Conservation (phyloP, 2,113 vertebrate species). For the Platichthys stellatus region DNA sequence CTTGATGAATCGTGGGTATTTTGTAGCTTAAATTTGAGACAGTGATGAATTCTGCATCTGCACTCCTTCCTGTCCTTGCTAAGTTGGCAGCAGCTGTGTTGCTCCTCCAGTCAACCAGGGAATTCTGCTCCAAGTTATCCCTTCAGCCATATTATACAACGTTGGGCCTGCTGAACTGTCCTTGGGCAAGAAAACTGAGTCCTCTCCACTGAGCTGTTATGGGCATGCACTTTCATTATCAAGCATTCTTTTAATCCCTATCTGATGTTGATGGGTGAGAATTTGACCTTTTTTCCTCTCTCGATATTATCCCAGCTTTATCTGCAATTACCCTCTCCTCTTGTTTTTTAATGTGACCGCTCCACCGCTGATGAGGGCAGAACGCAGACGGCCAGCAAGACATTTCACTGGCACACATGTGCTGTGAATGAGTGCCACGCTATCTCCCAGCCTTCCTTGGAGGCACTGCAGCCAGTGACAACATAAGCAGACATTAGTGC, state of each 20-base stretch:
- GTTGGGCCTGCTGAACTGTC: constrained; percentile 16
- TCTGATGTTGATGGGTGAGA: background rate
- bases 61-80: background rate
- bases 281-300: background rate
- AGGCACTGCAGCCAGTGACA: constrained; percentile 2
- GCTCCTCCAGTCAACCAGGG: background rate
- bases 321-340: constrained; percentile 7
- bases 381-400: background rate
- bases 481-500: background rate
- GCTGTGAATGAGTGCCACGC: constrained; percentile 10
- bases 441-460: background rate
- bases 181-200: constrained; percentile 27
- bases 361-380: background rate
- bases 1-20: background rate
- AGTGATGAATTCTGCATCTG: background rate
- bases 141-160: constrained; percentile 12
- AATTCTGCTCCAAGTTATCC: background rate
- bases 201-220: constrained; percentile 6
- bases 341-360: constrained; percentile 1
- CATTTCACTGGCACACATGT: background rate
- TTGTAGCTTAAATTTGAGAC: background rate
- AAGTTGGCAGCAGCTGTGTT: constrained; percentile 12
- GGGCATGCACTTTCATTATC: background rate
- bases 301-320: background rate
- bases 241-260: background rate